phyloP scores from a whole-genome alignment of 2,797 vertebrate species.

The Typhlichthys eigenmanni region DNA sequence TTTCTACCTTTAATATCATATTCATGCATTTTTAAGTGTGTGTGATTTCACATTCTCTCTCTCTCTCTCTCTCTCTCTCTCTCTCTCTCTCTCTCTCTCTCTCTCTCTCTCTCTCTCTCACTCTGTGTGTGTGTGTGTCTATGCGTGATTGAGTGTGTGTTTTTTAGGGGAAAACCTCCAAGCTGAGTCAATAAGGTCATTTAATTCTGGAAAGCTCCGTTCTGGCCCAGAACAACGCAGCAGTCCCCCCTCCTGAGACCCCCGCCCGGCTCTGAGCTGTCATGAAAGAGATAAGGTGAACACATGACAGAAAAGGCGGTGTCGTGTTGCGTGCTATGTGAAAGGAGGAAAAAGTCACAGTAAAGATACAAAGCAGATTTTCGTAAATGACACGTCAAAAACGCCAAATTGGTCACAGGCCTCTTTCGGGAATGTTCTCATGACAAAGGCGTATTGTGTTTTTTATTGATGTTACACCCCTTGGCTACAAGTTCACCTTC shows the following conservation, averaged over 20 bases:
- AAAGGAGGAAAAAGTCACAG: background rate
- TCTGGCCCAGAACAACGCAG: background rate
- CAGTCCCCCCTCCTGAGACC: conserved; percentile 26
- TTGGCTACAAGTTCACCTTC: background rate
- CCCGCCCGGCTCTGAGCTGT: conserved; percentile 37
- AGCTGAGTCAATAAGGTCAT: background rate
- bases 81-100: background rate
- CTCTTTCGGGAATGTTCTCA: background rate
- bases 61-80: background rate
- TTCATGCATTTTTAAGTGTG: too few relatives aligned
- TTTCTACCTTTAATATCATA: too few relatives aligned
- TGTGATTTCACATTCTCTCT: background rate
- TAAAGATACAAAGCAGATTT: background rate
- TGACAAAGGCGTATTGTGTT: background rate
- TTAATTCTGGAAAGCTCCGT: conserved; percentile 32
- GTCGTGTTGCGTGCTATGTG: too few relatives aligned
- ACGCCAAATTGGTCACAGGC: background rate
- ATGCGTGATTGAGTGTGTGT: background rate
- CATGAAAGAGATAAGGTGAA: conserved; percentile 18
- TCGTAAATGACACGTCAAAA: conserved; percentile 1
- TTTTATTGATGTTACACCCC: too few relatives aligned
- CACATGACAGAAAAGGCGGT: too few relatives aligned
- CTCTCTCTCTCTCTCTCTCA: background rate
- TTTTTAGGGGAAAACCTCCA: background rate
- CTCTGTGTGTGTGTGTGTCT: too few relatives aligned